These are phyloP conservation scores for Aphelinus atriplicis DNA, from an alignment of 1,140 invertebrate genomes.

Conservation along the genomic window DNA sequence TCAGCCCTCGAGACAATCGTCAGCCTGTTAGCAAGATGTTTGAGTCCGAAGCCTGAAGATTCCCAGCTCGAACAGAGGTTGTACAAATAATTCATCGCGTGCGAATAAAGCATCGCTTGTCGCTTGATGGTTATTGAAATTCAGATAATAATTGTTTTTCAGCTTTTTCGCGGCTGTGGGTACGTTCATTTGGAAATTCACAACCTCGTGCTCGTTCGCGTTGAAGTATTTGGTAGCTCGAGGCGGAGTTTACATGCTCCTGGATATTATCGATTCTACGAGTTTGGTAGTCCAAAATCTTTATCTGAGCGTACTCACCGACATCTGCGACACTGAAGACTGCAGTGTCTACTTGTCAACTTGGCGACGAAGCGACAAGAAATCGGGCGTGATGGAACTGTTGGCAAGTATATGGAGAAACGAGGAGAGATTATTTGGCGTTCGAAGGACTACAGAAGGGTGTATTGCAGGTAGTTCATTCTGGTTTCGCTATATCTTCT, in stretches of 20 bases:
- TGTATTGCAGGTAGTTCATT: not conserved
- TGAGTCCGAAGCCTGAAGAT: slow-evolving; percentile 43
- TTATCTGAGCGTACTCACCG: slow-evolving; percentile 49
- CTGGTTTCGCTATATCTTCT: too few relatives aligned
- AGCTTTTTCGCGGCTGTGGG: slow-evolving; percentile 52
- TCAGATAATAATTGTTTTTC: slow-evolving; percentile 11
- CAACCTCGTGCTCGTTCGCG: slow-evolving; percentile 40
- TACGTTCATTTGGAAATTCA: slow-evolving; percentile 51
- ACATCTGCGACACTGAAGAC: slow-evolving; percentile 45
- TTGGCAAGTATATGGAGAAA: slow-evolving; percentile 53
- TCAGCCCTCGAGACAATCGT: slow-evolving; percentile 39
- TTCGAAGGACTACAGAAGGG: slow-evolving; percentile 44
- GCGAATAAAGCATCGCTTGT: not conserved
- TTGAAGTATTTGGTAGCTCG: slow-evolving; percentile 44
- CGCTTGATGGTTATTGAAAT: too few relatives aligned
- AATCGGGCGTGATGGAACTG: slow-evolving; percentile 48
- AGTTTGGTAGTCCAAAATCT: slow-evolving; percentile 44
- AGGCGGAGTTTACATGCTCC: slow-evolving; percentile 44
- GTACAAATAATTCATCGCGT: not conserved
- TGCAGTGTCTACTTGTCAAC: slow-evolving; percentile 50
- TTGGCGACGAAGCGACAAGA: slow-evolving; percentile 51
- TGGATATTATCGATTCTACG: slow-evolving; percentile 48
- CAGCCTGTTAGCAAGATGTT: slow-evolving; percentile 44
- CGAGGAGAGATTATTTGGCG: slow-evolving; percentile 48
- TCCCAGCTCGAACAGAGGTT: slow-evolving; percentile 53